A percentile compares a stretch with the other conserved stretches of the same genome.
phyloP scores from a whole-genome alignment of 2,797 vertebrate species.

The Gila robusta region DNA sequence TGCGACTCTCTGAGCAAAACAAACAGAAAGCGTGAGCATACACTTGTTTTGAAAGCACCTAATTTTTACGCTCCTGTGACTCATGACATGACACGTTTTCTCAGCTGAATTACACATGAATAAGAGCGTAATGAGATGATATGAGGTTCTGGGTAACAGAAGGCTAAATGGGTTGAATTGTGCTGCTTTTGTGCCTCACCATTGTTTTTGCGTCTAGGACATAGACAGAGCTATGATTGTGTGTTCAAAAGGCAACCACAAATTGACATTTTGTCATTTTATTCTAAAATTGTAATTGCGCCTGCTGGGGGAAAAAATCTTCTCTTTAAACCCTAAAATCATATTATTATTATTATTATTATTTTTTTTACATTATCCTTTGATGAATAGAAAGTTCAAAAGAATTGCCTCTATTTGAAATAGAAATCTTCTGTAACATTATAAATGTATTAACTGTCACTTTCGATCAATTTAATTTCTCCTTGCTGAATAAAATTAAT shows the following conservation, averaged over 20 bases:
- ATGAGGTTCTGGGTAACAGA: conserved; percentile 30
- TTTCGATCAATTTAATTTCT: not conserved
- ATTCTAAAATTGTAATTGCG: conserved; percentile 9
- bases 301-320: not conserved
- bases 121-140: conserved; percentile 56
- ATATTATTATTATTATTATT: no score
- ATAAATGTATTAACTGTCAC: not conserved
- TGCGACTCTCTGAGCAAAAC: conserved; percentile 20
- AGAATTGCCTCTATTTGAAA: not conserved
- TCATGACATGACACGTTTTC: conserved; percentile 63
- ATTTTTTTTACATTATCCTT: not conserved
- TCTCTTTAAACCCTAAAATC: not conserved
- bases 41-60: conserved; percentile 47
- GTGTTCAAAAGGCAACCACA: conserved; percentile 2
- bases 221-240: conserved; percentile 12
- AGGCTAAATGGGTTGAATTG: conserved; percentile 5
- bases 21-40: conserved; percentile 36
- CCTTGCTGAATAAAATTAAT: not conserved
- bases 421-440: not conserved
- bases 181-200: conserved; percentile 21
- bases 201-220: conserved; percentile 13
- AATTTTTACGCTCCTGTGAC: conserved; percentile 50
- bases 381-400: not conserved
- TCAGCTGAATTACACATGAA: conserved; percentile 70
- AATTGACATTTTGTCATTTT: conserved; percentile 16